Conservation (phyloP, 2,888 invertebrate species). For the Dasysyrphus albostriatus region DNA sequence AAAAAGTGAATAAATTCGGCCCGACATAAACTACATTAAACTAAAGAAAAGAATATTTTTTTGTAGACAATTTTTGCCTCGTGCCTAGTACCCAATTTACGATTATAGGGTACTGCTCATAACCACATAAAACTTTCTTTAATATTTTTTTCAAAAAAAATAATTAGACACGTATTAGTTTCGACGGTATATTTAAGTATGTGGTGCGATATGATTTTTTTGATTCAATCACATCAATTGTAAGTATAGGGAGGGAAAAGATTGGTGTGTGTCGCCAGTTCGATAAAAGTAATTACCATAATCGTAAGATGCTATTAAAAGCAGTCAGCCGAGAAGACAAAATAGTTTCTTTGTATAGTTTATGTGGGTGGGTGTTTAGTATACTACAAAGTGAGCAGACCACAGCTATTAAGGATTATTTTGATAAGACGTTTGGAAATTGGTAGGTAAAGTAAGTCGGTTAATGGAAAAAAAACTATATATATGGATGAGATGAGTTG, state of each 20-base stretch:
- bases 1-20: too few relatives aligned
- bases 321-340: slow-evolving; percentile 36
- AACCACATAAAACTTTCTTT: background rate
- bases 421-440: background rate
- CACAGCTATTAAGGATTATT: background rate
- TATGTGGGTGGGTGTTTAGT: background rate
- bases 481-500: slow-evolving; percentile 25
- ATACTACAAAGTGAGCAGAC: background rate
- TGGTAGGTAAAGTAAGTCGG: background rate
- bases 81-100: background rate
- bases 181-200: background rate
- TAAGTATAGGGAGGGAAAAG: slow-evolving; percentile 23
- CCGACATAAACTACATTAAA: too few relatives aligned
- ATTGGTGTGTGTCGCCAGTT: slow-evolving; percentile 41
- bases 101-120: slow-evolving; percentile 6
- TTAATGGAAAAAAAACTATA: slow-evolving; percentile 3
- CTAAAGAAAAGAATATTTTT: too few relatives aligned
- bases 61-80: too few relatives aligned
- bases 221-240: slow-evolving; percentile 72
- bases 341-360: background rate
- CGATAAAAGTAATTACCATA: slow-evolving; percentile 73
- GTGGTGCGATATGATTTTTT: slow-evolving; percentile 62
- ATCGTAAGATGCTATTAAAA: slow-evolving; percentile 70
- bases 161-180: slow-evolving; percentile 37
- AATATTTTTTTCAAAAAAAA: slow-evolving; percentile 7